A percentile compares a stretch with the other conserved stretches of the same genome.
These are phyloP conservation scores for Hycleus cichorii DNA, from an alignment of 1,140 invertebrate genomes.

Conservation along the genomic window DNA sequence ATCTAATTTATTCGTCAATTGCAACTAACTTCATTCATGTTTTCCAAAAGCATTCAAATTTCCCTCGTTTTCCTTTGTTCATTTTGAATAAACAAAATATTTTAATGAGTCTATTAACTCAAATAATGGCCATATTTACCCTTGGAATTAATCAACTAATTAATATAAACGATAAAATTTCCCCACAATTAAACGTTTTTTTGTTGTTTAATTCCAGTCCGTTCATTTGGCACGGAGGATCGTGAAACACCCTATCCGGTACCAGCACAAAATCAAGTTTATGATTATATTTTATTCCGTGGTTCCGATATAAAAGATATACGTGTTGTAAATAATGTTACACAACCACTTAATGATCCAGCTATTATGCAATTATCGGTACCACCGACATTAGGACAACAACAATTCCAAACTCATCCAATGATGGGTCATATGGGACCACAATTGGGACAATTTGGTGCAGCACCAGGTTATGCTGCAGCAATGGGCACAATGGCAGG, in stretches of 20 bases:
- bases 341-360: constrained; percentile 78
- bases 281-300: constrained; percentile 97
- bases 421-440: constrained; percentile 49
- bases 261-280: constrained; percentile 91
- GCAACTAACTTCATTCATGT: too few relatives aligned
- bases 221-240: constrained; percentile 98
- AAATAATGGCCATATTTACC: too few relatives aligned
- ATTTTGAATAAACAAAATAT: too few relatives aligned
- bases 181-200: constrained; percentile 11
- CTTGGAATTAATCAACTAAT: not conserved
- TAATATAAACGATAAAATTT: not conserved
- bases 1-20: too few relatives aligned
- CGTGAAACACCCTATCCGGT: constrained; percentile 89
- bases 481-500: constrained; percentile 15
- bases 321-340: constrained; percentile 78
- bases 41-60: too few relatives aligned
- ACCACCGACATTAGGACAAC: constrained; percentile 52
- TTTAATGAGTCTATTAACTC: too few relatives aligned
- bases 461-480: constrained; percentile 32
- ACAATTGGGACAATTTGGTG: constrained; percentile 43
- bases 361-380: constrained; percentile 88
- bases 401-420: constrained; percentile 48
- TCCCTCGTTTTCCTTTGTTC: too few relatives aligned
- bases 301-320: constrained; percentile 99
- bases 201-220: constrained; percentile 62